Percentiles rank a stretch among this genome's conserved stretches.
These are phyloP conservation scores for Tachystola acroxantha DNA, from an alignment of 2,888 invertebrate genomes.

Conservation along the genomic window DNA sequence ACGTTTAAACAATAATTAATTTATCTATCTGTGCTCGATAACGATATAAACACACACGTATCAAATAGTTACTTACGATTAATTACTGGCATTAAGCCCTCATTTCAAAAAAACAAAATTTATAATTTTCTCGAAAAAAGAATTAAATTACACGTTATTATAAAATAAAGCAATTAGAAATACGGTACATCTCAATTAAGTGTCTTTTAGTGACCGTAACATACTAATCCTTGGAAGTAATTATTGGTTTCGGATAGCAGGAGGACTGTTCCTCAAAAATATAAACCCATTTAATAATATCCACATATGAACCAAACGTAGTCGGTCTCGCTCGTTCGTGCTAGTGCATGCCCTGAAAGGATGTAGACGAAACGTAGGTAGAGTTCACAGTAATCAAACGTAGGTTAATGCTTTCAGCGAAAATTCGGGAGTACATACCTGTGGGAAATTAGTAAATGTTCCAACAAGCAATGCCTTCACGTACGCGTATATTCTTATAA, in stretches of 20 bases:
- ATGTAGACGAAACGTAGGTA: too few species aligned
- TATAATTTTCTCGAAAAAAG: constrained; percentile 1
- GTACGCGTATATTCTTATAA: too few species aligned
- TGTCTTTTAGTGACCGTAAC: constrained; percentile 23
- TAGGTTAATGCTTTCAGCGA: too few species aligned
- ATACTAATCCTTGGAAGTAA: constrained; percentile 25
- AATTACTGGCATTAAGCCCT: not conserved
- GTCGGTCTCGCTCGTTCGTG: too few species aligned
- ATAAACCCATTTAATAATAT: constrained; percentile 1
- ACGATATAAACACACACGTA: not conserved
- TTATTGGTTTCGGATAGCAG: constrained; percentile 30
- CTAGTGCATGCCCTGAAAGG: too few species aligned
- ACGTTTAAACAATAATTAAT: too few species aligned
- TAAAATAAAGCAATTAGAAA: constrained; percentile 38
- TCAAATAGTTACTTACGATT: not conserved
- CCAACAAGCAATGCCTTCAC: too few species aligned
- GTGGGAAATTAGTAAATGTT: too few species aligned
- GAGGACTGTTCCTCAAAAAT: constrained; percentile 15
- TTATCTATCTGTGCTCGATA: too few species aligned
- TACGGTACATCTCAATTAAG: constrained; percentile 35
- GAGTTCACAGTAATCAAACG: too few species aligned
- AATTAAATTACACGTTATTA: constrained; percentile 1
- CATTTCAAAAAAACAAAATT: not conserved
- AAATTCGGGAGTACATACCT: too few species aligned
- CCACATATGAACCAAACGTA: constrained; percentile 1